These are phyloP conservation scores for Hormiphora californensis DNA, from an alignment of 37 sponge, comb jelly and placozoan species.

Conservation along the genomic window DNA sequence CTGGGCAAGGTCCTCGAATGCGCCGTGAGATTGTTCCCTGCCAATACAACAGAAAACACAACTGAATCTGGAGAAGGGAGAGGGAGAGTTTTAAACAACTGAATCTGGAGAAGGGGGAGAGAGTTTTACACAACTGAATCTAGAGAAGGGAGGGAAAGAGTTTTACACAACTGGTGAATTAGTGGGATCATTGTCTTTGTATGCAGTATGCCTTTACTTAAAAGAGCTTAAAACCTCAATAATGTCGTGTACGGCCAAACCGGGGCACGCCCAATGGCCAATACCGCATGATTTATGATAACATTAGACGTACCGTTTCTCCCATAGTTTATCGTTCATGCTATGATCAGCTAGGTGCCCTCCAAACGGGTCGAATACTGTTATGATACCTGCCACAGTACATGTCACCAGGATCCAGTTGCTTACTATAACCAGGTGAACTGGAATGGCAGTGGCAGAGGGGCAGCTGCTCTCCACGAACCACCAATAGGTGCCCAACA, in stretches of 20 bases:
- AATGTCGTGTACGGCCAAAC: no score
- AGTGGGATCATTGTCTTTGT: no score
- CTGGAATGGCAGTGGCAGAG: background rate
- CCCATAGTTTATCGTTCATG: constrained; percentile 35
- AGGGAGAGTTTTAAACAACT: no score
- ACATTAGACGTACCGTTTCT: background rate
- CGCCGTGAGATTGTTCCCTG: background rate
- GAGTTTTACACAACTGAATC: background rate
- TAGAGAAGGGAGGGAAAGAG: background rate
- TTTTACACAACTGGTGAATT: no score
- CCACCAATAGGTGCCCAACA: constrained; percentile 32
- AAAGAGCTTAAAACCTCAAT: no score
- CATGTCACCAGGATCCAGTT: background rate
- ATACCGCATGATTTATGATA: background rate
- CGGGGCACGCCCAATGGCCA: no score
- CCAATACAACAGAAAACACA: constrained; percentile 2
- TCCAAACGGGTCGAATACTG: constrained; percentile 18
- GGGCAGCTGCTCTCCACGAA: background rate
- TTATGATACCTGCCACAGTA: background rate
- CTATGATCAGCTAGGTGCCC: background rate
- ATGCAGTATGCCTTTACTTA: no score
- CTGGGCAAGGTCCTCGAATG: background rate
- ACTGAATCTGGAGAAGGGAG: background rate
- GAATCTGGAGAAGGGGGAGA: background rate
- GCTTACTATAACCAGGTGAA: background rate